A percentile compares a stretch with the other conserved stretches of the same genome.
These are phyloP conservation scores for Arbacia lixula DNA, from an alignment of 53 echinoderm and acorn worm species.

Conservation along the genomic window DNA sequence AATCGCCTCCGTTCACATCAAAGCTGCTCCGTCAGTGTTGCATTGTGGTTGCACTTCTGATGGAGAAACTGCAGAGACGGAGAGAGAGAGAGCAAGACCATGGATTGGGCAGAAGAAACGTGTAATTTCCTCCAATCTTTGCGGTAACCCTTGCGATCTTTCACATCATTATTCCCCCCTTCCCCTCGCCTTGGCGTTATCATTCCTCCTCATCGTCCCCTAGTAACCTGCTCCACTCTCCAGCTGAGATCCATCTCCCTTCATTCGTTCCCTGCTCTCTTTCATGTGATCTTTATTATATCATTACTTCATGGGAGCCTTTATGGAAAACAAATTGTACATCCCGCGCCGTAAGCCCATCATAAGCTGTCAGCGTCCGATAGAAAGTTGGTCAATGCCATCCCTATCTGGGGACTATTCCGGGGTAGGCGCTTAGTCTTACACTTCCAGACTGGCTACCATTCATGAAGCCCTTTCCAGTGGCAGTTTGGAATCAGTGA, in stretches of 20 bases:
- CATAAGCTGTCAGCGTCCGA: constrained; percentile 3
- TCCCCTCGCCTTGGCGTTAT: constrained; percentile 26
- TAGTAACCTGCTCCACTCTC: background rate
- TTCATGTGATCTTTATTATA: constrained; percentile 12
- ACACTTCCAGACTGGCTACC: too few species aligned
- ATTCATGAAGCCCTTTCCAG: too few species aligned
- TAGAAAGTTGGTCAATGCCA: constrained; percentile 36
- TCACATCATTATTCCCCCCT: constrained; percentile 29
- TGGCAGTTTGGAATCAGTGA: too few species aligned
- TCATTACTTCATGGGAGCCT: constrained; percentile 6
- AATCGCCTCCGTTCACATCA: too few species aligned
- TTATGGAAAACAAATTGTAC: constrained; percentile 35
- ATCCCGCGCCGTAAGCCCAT: constrained; percentile 27
- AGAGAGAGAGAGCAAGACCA: too few species aligned
- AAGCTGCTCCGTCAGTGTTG: too few species aligned
- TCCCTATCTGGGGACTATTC: background rate
- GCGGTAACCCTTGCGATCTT: background rate
- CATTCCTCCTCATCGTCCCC: background rate
- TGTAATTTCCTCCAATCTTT: constrained; percentile 40
- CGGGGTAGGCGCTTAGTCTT: too few species aligned
- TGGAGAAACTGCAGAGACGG: too few species aligned
- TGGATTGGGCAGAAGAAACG: constrained; percentile 37
- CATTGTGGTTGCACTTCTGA: too few species aligned
- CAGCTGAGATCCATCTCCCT: background rate
- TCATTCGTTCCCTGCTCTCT: background rate